Evolutionary conservation across 2,113 vertebrate genomes (phyloP).

Genomic region (Oncorhynchus clarkii): DNA sequence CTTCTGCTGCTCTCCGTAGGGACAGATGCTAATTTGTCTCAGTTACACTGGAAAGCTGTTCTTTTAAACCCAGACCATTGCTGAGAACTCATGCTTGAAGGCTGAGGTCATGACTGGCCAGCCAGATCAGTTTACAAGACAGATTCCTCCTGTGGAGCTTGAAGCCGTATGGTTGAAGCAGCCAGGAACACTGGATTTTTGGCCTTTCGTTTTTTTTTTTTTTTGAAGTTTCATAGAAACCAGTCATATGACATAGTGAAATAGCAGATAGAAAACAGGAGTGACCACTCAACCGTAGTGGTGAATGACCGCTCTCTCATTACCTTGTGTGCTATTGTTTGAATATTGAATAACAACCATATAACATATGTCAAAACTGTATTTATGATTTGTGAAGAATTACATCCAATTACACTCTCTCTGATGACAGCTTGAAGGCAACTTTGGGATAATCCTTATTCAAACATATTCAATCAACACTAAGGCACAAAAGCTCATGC

Average conservation of each 20-base stretch:
- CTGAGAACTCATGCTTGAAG: constrained; percentile 62
- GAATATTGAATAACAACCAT: neutral
- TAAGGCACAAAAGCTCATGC: constrained; percentile 27
- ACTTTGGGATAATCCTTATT: constrained; percentile 1
- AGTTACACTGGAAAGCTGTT: constrained; percentile 50
- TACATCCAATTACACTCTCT: neutral
- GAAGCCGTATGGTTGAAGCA: constrained; percentile 43
- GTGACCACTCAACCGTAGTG: neutral
- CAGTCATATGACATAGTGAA: constrained; percentile 17
- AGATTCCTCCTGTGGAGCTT: constrained; percentile 54
- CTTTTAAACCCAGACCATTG: constrained; percentile 57
- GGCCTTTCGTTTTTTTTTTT: neutral
- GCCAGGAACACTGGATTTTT: constrained; percentile 33
- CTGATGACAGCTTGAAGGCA: neutral
- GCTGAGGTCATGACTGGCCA: constrained; percentile 73
- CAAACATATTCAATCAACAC: constrained; percentile 19
- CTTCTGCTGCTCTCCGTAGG: constrained; percentile 40
- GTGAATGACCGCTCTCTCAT: neutral
- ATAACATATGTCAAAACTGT: neutral
- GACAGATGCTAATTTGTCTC: constrained; percentile 58
- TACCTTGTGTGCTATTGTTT: neutral
- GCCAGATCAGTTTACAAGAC: constrained; percentile 68
- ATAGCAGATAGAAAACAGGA: neutral
- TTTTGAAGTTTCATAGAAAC: constrained; percentile 24
- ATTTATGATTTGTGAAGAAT: neutral